Percentiles rank a stretch among this genome's conserved stretches.
These are phyloP conservation scores for Corythornis cristatus DNA, from an alignment of 2,113 vertebrate species.

Conservation along the genomic window DNA sequence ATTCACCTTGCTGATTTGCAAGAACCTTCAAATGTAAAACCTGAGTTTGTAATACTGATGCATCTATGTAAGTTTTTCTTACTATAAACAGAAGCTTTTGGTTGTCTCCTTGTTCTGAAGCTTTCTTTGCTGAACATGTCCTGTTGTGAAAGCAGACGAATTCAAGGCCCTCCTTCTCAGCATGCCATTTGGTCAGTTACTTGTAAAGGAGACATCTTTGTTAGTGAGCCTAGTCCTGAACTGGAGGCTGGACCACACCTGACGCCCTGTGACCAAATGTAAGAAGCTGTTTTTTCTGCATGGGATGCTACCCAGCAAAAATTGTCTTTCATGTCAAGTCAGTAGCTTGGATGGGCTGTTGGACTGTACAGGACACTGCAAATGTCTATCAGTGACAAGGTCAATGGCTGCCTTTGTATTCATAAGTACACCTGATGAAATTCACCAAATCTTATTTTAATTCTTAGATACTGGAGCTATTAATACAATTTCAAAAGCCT, in stretches of 20 bases:
- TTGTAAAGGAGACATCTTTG: slow-evolving; percentile 96
- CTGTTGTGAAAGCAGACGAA: slow-evolving; percentile 89
- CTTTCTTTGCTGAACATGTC: slow-evolving; percentile 88
- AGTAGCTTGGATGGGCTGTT: background rate
- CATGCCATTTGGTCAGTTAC: slow-evolving; percentile 96
- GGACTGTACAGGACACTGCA: background rate
- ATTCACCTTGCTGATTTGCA: background rate
- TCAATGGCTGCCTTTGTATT: background rate
- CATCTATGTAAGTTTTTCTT: background rate
- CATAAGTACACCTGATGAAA: background rate
- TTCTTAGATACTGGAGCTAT: background rate
- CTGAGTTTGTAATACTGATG: background rate
- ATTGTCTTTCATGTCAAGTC: background rate
- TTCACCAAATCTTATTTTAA: background rate
- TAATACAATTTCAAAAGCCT: background rate
- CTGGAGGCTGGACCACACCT: slow-evolving; percentile 83
- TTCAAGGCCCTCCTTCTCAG: slow-evolving; percentile 88
- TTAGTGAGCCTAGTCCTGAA: slow-evolving; percentile 87
- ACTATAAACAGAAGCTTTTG: background rate
- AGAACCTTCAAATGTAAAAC: background rate
- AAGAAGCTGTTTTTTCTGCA: slow-evolving; percentile 64
- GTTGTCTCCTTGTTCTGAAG: slow-evolving; percentile 66
- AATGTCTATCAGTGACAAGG: background rate
- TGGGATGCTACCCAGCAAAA: background rate
- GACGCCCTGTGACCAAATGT: slow-evolving; percentile 93